These are phyloP conservation scores for Prochilodus magdalenae DNA, from an alignment of 2,113 vertebrate species.

Conservation along the genomic window DNA sequence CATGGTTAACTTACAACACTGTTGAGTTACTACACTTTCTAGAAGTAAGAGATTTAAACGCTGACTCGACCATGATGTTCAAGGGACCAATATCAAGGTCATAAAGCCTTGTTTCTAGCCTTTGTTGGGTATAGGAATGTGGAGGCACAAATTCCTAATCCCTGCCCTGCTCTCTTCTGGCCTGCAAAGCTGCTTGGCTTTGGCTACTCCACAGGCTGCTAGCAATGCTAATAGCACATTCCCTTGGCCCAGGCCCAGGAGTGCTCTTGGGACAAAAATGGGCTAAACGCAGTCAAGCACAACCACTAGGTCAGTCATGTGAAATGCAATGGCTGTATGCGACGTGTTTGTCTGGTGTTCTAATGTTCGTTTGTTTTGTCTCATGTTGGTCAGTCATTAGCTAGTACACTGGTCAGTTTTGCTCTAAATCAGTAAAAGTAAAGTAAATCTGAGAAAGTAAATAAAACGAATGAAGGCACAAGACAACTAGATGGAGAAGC, in stretches of 20 bases:
- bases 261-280: neutral
- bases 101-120: neutral
- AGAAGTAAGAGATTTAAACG: neutral
- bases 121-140: constrained; percentile 65
- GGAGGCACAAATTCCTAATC: constrained; percentile 68
- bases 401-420: neutral
- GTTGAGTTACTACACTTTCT: too few species aligned
- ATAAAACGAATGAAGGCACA: neutral
- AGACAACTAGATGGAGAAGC: neutral
- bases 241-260: neutral
- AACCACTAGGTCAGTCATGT: neutral
- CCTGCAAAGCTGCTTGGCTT: constrained; percentile 60
- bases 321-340: neutral
- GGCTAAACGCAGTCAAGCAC: neutral
- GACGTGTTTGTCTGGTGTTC: neutral
- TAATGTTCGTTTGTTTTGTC: neutral
- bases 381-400: neutral
- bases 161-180: constrained; percentile 45
- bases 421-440: neutral
- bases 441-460: neutral
- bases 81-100: neutral
- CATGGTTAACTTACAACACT: too few species aligned
- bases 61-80: neutral
- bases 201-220: constrained; percentile 46
- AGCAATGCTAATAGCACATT: constrained; percentile 43